phyloP scores from a whole-genome alignment of 2,888 invertebrate genomes.

The Calameuta idolon region DNA sequence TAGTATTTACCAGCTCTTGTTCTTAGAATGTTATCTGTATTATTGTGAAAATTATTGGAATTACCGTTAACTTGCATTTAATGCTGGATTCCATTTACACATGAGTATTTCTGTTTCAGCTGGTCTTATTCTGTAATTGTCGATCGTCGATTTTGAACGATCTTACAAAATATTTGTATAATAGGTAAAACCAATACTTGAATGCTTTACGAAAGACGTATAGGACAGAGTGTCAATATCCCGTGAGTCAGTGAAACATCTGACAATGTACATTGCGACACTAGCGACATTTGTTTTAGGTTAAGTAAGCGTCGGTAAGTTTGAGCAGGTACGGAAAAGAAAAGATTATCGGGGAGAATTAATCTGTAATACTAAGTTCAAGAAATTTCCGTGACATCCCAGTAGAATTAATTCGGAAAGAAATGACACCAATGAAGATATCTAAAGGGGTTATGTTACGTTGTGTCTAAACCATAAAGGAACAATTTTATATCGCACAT shows the following conservation, averaged over 20 bases:
- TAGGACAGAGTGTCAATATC: background rate
- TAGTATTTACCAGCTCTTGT: background rate
- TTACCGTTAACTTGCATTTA: no score
- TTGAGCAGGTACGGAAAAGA: background rate
- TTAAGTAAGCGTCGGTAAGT: background rate
- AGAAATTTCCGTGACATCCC: background rate
- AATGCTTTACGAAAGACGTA: background rate
- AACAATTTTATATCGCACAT: constrained; percentile 43
- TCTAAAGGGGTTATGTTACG: constrained; percentile 56
- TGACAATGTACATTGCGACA: background rate
- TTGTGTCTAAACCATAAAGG: constrained; percentile 48
- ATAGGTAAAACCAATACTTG: background rate
- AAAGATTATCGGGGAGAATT: background rate
- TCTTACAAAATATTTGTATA: background rate
- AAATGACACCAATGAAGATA: constrained; percentile 53
- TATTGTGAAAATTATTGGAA: no score
- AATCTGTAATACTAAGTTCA: background rate
- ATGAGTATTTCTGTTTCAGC: no score
- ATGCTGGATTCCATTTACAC: no score
- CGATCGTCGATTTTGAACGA: background rate
- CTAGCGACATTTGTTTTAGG: background rate
- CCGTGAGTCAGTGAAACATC: background rate
- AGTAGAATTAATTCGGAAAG: background rate
- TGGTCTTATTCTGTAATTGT: background rate
- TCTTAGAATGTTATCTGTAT: no score